These are phyloP conservation scores for Bucco capensis DNA, from an alignment of 2,113 vertebrate genomes.

Conservation along the genomic window DNA sequence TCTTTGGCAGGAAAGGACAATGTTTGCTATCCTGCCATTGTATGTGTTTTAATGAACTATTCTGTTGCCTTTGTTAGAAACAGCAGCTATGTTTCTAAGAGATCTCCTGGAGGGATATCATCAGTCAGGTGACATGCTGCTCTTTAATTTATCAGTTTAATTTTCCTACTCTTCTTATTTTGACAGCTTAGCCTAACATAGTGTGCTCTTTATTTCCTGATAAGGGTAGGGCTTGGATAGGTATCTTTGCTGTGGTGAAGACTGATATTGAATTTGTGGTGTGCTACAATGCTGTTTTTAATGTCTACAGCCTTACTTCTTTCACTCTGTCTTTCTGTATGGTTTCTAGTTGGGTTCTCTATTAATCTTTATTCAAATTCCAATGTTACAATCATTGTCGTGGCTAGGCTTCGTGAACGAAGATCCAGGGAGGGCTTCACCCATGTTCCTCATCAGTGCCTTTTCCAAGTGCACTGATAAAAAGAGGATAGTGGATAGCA, in stretches of 20 bases:
- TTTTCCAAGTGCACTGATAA: too few relatives aligned
- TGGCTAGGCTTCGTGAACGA: too few relatives aligned
- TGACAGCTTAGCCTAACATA: conserved; percentile 46
- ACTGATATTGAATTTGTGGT: not conserved
- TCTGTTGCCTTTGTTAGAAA: conserved; percentile 43
- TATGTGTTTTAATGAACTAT: conserved; percentile 21
- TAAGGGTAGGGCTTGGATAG: not conserved
- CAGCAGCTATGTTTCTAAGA: conserved; percentile 3
- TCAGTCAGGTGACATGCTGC: conserved; percentile 56
- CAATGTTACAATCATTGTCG: too few relatives aligned
- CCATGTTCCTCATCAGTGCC: too few relatives aligned
- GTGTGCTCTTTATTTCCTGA: conserved; percentile 25
- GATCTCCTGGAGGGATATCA: conserved; percentile 54
- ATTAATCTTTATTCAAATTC: not conserved
- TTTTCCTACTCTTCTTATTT: conserved; percentile 53
- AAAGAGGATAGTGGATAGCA: too few relatives aligned
- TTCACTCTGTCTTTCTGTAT: not conserved
- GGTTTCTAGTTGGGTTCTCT: not conserved
- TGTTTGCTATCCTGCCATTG: not conserved
- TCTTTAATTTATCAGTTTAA: conserved; percentile 66
- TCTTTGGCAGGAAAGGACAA: not conserved
- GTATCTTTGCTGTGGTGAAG: not conserved
- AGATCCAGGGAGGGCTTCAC: too few relatives aligned
- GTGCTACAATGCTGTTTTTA: not conserved
- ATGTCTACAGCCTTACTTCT: not conserved